Percentiles rank a stretch among this genome's conserved stretches.
Conservation (phyloP, 1,140 invertebrate genomes). For the Scylla paramamosain region DNA sequence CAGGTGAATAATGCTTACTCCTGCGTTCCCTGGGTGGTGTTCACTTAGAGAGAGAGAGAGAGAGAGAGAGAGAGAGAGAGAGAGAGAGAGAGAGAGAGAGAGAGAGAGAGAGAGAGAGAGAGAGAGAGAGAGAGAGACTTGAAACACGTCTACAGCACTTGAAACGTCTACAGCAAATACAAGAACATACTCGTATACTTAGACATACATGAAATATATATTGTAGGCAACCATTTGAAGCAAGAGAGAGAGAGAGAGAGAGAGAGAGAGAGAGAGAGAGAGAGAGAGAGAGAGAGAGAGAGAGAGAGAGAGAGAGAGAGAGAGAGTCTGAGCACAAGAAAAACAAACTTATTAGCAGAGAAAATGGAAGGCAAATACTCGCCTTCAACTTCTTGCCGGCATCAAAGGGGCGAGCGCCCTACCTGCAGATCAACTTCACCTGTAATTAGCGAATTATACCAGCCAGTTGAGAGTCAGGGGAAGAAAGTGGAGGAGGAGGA, state of each 20-base stretch:
- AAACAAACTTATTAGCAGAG: slow-evolving; percentile 12
- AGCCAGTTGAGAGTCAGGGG: background rate
- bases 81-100: no score
- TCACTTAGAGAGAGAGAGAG: no score
- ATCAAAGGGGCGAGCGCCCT: background rate
- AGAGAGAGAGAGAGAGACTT: background rate
- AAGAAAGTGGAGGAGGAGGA: background rate
- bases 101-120: background rate
- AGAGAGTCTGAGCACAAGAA: background rate
- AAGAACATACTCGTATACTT: no score
- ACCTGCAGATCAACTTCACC: slow-evolving; percentile 12
- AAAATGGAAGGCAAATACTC: slow-evolving; percentile 1
- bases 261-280: background rate
- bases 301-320: background rate
- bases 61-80: no score
- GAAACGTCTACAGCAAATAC: no score
- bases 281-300: background rate
- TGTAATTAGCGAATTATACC: background rate
- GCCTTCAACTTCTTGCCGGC: background rate
- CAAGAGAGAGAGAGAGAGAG: background rate
- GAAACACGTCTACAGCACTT: no score
- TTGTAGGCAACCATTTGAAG: no score
- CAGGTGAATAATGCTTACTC: no score
- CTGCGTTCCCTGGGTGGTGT: no score
- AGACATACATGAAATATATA: no score